A percentile compares a stretch with the other conserved stretches of the same genome.
These are phyloP conservation scores for Gallinago jamesoni DNA, from an alignment of 2,113 vertebrate genomes.

Conservation along the genomic window DNA sequence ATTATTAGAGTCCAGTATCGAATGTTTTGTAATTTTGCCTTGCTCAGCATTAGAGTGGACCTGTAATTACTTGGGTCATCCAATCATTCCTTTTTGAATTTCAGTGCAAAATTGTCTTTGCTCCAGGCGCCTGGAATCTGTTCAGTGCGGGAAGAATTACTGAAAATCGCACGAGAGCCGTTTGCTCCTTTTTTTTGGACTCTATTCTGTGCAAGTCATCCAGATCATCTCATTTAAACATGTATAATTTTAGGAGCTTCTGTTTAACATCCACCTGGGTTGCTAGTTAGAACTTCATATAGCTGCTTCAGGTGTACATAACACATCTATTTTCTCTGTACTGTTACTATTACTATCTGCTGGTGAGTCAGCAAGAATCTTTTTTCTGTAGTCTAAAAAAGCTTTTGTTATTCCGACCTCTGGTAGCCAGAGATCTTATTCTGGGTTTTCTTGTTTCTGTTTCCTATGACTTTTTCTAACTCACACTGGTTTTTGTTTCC, in stretches of 20 bases:
- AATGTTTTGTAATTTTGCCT: background rate
- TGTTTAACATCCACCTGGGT: background rate
- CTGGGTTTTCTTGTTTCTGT: background rate
- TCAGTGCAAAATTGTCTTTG: background rate
- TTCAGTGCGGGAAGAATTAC: background rate
- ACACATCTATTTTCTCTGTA: background rate
- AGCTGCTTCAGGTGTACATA: background rate
- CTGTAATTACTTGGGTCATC: background rate
- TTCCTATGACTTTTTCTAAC: background rate
- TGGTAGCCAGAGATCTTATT: background rate
- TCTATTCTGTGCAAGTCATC: background rate
- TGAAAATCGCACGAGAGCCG: background rate
- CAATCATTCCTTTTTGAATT: background rate
- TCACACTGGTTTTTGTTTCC: background rate
- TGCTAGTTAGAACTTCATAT: background rate
- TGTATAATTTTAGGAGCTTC: background rate
- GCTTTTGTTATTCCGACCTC: background rate
- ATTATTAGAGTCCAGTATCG: background rate
- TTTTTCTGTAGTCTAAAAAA: background rate
- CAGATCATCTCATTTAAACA: background rate
- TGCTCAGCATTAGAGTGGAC: background rate
- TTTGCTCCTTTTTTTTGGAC: background rate
- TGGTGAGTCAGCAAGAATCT: background rate
- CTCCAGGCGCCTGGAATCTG: background rate
- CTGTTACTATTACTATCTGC: background rate